Conservation (phyloP, 2,888 invertebrate genomes). For the Plebejus melissa region DNA sequence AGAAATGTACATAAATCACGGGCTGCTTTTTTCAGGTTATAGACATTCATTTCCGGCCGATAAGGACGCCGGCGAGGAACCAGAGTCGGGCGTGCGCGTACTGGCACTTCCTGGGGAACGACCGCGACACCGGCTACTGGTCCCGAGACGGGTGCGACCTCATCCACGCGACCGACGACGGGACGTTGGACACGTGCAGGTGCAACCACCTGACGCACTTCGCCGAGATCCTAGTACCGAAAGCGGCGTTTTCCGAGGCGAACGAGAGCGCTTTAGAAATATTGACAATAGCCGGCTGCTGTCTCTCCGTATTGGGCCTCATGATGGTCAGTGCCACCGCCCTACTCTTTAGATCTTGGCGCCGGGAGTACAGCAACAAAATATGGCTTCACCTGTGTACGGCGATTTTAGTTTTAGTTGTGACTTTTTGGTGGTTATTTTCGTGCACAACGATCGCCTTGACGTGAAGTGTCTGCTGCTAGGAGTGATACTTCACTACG, state of each 20-base stretch:
- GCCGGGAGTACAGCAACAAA: conserved; percentile 80
- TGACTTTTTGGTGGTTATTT: conserved; percentile 60
- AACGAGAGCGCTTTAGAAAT: conserved; percentile 64
- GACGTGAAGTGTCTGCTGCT: conserved; percentile 73
- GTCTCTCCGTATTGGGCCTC: conserved; percentile 74
- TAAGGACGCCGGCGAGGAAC: conserved; percentile 49
- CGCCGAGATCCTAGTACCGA: conserved; percentile 71
- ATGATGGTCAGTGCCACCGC: conserved; percentile 74
- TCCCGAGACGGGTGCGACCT: conserved; percentile 74
- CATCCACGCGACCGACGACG: conserved; percentile 48
- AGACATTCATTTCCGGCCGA: conserved; percentile 63
- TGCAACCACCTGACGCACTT: conserved; percentile 81
- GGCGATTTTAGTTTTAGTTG: conserved; percentile 67
- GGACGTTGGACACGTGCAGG: conserved; percentile 67
- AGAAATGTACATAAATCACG: too few species aligned
- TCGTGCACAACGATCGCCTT: conserved; percentile 53
- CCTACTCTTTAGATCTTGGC: conserved; percentile 76
- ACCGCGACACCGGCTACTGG: conserved; percentile 63
- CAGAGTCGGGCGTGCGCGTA: conserved; percentile 69
- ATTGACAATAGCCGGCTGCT: conserved; percentile 71
- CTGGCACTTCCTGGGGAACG: conserved; percentile 73
- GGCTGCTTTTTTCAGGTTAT: conserved; percentile 48
- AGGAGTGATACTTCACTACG: conserved; percentile 82
- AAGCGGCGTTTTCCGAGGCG: conserved; percentile 54
- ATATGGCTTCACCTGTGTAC: conserved; percentile 78